Evolutionary conservation across 2,888 invertebrate genomes (phyloP).

Genomic region (Gryllus longicercus): DNA sequence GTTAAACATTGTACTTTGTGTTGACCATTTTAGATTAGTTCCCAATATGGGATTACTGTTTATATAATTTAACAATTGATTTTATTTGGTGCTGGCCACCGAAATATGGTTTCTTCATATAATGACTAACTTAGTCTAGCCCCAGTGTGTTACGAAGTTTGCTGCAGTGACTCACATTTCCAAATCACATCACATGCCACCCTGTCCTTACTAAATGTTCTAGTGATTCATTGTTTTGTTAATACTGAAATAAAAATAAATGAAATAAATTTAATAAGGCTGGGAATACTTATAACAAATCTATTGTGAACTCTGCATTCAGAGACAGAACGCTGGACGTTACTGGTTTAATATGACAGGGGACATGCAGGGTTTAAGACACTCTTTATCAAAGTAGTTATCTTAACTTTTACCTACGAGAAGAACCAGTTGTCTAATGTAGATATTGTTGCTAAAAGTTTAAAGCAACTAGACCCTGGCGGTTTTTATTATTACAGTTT

Average conservation of each 20-base stretch:
- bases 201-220: conserved; percentile 11
- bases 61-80: conserved; percentile 28
- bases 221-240: background rate
- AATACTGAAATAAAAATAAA: background rate
- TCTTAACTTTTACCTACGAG: conserved; percentile 22
- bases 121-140: conserved; percentile 32
- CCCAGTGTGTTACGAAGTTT: conserved; percentile 20
- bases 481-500: conserved; percentile 18
- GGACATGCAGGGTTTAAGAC: conserved; percentile 29
- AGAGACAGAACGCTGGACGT: conserved; percentile 34
- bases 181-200: conserved; percentile 19
- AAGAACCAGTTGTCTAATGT: conserved; percentile 24
- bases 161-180: conserved; percentile 24
- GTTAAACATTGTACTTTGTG: conserved; percentile 28
- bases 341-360: conserved; percentile 29
- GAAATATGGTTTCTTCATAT: conserved; percentile 27
- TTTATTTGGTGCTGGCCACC: conserved; percentile 35
- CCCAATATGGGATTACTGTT: conserved; percentile 25
- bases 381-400: conserved; percentile 23
- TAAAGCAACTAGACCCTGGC: conserved; percentile 28
- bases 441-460: conserved; percentile 27
- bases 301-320: conserved; percentile 1
- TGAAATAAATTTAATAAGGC: conserved; percentile 7
- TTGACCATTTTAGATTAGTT: conserved; percentile 28
- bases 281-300: conserved; percentile 10